Percentiles rank a stretch among this genome's conserved stretches.
Conservation (phyloP, 2,888 invertebrate species). For the Aspidiotus rigidus region DNA sequence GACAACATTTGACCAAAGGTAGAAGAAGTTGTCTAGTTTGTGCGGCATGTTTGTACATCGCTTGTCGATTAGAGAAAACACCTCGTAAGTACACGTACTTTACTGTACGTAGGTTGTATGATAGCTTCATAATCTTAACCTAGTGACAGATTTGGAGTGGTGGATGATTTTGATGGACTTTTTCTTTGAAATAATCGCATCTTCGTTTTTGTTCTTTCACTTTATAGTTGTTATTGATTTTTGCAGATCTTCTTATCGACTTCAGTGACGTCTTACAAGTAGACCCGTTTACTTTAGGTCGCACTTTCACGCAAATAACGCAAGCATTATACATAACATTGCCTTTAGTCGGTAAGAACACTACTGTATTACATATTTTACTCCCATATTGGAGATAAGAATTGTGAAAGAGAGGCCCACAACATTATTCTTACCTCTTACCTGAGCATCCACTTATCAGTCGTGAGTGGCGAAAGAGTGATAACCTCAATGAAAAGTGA, state of each 20-base stretch:
- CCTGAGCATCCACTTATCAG: too few relatives aligned
- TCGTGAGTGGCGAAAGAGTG: too few relatives aligned
- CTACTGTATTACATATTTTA: neutral
- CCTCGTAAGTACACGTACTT: constrained; percentile 56
- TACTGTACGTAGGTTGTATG: neutral
- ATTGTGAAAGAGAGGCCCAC: neutral
- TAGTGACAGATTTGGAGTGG: neutral
- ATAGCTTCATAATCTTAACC: neutral
- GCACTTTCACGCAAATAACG: constrained; percentile 80
- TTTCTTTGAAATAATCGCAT: too few relatives aligned
- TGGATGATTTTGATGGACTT: neutral
- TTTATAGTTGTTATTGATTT: neutral
- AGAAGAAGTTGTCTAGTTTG: constrained; percentile 81
- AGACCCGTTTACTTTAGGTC: constrained; percentile 79
- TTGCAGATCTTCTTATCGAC: constrained; percentile 72
- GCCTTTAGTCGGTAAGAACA: constrained; percentile 45
- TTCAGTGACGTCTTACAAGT: constrained; percentile 94
- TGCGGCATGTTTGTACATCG: constrained; percentile 95
- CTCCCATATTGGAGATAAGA: neutral
- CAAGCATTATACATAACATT: constrained; percentile 81
- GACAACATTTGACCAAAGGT: constrained; percentile 77
- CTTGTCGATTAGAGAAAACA: constrained; percentile 88
- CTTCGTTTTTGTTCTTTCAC: too few relatives aligned
- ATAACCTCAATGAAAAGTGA: too few relatives aligned
- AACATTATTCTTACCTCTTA: too few relatives aligned